A percentile compares a stretch with the other conserved stretches of the same genome.
Conservation (phyloP, 2,797 vertebrate genomes). For the Diplodus sargus region DNA sequence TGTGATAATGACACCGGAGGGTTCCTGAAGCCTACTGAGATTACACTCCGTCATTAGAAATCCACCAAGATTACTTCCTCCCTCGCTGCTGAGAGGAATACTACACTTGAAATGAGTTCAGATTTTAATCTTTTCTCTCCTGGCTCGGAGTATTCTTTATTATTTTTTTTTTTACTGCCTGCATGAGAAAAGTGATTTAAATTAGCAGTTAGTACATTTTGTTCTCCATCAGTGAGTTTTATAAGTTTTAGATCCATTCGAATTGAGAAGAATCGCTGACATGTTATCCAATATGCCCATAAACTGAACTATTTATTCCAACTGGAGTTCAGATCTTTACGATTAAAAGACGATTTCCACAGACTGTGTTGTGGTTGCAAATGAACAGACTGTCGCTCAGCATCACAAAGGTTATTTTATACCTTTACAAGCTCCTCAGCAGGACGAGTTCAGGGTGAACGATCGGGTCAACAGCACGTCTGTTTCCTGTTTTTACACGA, state of each 20-base stretch:
- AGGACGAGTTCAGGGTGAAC: too few species aligned
- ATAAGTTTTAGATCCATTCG: neutral
- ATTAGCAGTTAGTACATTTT: neutral
- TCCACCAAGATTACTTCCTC: constrained; percentile 8
- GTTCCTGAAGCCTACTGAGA: constrained; percentile 40
- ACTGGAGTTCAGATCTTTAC: too few species aligned
- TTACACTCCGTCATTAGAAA: constrained; percentile 22
- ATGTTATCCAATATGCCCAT: too few species aligned
- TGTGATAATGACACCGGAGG: constrained; percentile 55
- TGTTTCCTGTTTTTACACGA: too few species aligned
- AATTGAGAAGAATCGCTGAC: neutral
- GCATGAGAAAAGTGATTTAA: neutral
- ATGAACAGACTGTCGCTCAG: too few species aligned
- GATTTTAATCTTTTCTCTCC: neutral
- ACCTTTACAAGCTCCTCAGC: too few species aligned
- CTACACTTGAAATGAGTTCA: neutral
- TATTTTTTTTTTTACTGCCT: neutral
- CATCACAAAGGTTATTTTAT: too few species aligned
- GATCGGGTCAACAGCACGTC: too few species aligned
- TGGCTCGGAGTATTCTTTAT: neutral
- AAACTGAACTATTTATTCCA: too few species aligned
- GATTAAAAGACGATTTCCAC: too few species aligned
- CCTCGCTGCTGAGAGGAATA: constrained; percentile 8
- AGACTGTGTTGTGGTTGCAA: too few species aligned
- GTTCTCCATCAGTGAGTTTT: neutral